These are phyloP conservation scores for Proterorhinus semilunaris DNA, from an alignment of 2,113 vertebrate species.

Conservation along the genomic window DNA sequence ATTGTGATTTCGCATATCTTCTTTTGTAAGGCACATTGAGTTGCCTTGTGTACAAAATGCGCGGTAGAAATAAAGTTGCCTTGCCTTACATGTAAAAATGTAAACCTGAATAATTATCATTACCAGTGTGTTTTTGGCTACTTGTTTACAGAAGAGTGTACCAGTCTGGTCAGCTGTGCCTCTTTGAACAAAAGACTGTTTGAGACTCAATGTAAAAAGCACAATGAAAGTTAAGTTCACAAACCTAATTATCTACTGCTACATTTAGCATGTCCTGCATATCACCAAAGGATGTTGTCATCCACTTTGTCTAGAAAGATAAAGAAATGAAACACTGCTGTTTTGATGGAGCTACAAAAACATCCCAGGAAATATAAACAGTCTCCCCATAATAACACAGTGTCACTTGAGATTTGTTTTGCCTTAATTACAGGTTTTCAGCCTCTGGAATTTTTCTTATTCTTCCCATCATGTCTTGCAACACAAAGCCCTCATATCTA, in stretches of 20 bases:
- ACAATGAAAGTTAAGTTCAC: not conserved
- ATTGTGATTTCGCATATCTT: too few relatives aligned
- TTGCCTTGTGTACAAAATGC: too few relatives aligned
- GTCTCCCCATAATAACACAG: slow-evolving; percentile 11
- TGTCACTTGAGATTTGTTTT: slow-evolving; percentile 11
- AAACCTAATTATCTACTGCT: not conserved
- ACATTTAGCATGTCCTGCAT: not conserved
- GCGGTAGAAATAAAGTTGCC: too few relatives aligned
- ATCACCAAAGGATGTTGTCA: slow-evolving; percentile 2
- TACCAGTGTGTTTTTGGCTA: not conserved
- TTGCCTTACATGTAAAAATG: not conserved
- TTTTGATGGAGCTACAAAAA: not conserved
- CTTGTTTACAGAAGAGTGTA: not conserved
- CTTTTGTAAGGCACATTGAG: too few relatives aligned
- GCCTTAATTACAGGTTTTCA: slow-evolving; percentile 35
- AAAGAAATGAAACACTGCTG: slow-evolving; percentile 4
- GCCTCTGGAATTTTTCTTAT: slow-evolving; percentile 15
- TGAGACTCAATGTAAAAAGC: not conserved
- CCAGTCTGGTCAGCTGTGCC: not conserved
- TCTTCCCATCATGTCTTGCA: slow-evolving; percentile 13
- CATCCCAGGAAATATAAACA: slow-evolving; percentile 17
- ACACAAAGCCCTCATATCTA: slow-evolving; percentile 26
- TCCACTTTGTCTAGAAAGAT: slow-evolving; percentile 4
- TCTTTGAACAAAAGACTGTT: not conserved
- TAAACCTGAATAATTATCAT: not conserved